Base-by-base conservation (phyloP, 2,888 invertebrate species). In the Aphodius granarius region DNA sequence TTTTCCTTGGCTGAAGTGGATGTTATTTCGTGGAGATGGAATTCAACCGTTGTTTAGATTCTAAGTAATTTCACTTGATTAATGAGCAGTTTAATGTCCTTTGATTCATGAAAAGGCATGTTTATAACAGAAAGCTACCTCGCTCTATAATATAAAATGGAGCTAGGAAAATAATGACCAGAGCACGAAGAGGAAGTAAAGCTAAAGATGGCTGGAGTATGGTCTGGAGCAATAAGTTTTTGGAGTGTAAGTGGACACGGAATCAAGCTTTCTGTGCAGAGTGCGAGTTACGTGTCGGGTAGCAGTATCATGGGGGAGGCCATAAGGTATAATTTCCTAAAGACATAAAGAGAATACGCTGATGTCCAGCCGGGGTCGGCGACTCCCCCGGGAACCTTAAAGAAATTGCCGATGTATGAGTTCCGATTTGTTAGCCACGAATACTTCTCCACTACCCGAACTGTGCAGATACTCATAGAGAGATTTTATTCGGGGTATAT, bases 361-460 rank as follows among this genome's bases (percentile, higher is more conserved):
- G 85, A 86, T 86, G 86, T 86, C 86, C 86, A 82, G 84, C 84
- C 82, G 81, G 81, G 82, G 83, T 78, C 80, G 78, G 77, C 78
- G 73, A 43, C 72, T 84, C 86, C 83, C 86, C 17, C 75, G 86
- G 86, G 87, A 85, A 81, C 86, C 84, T 86, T 86, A 86, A 86
- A 87, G 86, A 87, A 87, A 87, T 87, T 86, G 86, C 85, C 86
- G 86, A 87, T 86, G 86, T 87, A 87, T 86, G 85, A 86, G 83
- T 82, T 83, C 84, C 85, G 84, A 86, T 86, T 86, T 86, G 85
- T 85, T 84, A 84, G 83, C 43, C 43, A 43, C 81, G 82, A 83
- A 82, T 82, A 81, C 78, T 81, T 80, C 82, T 82, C 22, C 20
- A 21, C 19, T 68, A 13, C 65, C 65, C 65, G 65, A 65, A 84